These are phyloP conservation scores for Sebastes steindachneri DNA, from an alignment of 2,797 vertebrate species.

Conservation along the genomic window DNA sequence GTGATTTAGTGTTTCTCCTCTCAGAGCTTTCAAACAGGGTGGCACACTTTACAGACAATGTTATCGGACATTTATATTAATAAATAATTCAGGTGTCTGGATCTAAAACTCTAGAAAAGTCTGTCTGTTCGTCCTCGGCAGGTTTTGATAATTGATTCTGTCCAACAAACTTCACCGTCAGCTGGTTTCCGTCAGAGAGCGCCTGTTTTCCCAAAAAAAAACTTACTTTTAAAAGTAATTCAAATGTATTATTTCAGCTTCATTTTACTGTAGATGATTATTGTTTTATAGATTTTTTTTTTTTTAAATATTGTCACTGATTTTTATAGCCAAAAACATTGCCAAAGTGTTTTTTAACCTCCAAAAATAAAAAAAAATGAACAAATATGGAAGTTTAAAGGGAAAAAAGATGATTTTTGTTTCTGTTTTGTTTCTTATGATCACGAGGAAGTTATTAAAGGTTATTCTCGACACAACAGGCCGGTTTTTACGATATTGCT, in stretches of 20 bases:
- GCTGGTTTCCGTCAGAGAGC: constrained; percentile 29
- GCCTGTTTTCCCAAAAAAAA: background rate
- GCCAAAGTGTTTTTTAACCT: constrained; percentile 34
- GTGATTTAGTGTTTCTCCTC: background rate
- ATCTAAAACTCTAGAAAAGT: background rate
- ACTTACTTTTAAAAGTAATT: background rate
- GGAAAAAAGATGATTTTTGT: background rate
- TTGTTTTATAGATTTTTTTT: background rate
- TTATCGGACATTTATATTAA: background rate
- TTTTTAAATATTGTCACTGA: background rate
- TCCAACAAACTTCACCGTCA: constrained; percentile 22
- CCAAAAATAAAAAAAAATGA: background rate
- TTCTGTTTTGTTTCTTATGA: background rate
- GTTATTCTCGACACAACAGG: background rate
- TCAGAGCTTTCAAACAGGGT: background rate
- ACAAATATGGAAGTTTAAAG: background rate
- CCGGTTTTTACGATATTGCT: background rate
- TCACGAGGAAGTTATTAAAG: background rate
- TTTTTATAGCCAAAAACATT: constrained; percentile 35
- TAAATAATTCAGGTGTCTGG: background rate
- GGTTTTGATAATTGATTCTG: constrained; percentile 56
- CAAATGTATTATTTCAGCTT: background rate
- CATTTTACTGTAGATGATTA: background rate
- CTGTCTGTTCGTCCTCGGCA: background rate
- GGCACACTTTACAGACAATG: no score